A percentile compares a stretch with the other conserved stretches of the same genome.
Conservation (phyloP, 1,140 invertebrate species). For the Bombus polaris region DNA sequence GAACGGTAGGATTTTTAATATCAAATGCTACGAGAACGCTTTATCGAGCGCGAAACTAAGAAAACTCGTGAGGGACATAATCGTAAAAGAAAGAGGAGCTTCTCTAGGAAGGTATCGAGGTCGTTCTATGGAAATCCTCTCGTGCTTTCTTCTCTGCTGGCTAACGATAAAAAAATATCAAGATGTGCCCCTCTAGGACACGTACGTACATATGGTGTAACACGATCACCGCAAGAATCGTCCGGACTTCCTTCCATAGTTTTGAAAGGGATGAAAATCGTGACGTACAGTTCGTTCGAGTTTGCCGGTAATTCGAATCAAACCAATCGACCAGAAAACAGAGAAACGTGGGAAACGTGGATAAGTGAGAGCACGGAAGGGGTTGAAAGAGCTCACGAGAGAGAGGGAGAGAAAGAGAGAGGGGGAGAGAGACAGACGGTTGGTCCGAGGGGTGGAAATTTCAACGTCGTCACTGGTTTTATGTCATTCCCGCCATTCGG, state of each 20-base stretch:
- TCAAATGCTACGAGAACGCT: neutral
- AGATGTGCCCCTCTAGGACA: neutral
- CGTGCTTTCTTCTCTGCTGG: too few relatives aligned
- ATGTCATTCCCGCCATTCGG: slow-evolving; percentile 73
- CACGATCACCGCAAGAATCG: slow-evolving; percentile 31
- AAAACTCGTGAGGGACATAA: slow-evolving; percentile 11
- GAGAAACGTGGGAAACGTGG: slow-evolving; percentile 36
- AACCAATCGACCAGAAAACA: slow-evolving; percentile 55
- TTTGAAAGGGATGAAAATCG: slow-evolving; percentile 17
- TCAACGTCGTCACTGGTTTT: slow-evolving; percentile 70
- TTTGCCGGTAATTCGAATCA: slow-evolving; percentile 47
- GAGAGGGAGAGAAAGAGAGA: neutral
- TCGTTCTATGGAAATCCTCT: neutral
- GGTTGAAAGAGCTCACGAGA: neutral
- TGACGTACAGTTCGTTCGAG: slow-evolving; percentile 26
- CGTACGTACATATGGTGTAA: neutral
- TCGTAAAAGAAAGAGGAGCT: slow-evolving; percentile 4
- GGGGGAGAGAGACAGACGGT: neutral
- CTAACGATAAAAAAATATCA: slow-evolving; percentile 19
- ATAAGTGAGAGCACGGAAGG: neutral
- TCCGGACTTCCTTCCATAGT: neutral
- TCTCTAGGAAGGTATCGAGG: neutral
- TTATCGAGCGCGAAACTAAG: slow-evolving; percentile 30
- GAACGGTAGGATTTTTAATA: slow-evolving; percentile 27
- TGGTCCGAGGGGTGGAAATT: slow-evolving; percentile 57